These are phyloP conservation scores for Trichonephila inaurata DNA, from an alignment of 1,140 invertebrate genomes.

Conservation along the genomic window DNA sequence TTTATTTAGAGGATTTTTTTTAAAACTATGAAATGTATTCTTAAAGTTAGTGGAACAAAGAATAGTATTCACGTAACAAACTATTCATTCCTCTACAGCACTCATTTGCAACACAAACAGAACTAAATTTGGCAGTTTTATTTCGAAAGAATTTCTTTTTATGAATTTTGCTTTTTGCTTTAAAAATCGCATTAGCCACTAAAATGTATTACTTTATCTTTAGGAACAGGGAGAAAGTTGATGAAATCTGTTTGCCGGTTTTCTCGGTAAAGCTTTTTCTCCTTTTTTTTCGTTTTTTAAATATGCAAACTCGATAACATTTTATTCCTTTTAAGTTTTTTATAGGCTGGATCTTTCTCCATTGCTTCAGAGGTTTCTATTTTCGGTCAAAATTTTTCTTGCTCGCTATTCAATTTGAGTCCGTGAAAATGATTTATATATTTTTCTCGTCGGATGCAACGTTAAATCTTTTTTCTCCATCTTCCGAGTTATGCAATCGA, in stretches of 20 bases:
- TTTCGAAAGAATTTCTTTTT: neutral
- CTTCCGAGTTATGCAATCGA: neutral
- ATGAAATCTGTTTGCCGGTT: neutral
- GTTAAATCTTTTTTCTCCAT: neutral
- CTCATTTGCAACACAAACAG: neutral
- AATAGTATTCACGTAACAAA: too few relatives aligned
- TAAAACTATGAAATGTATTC: too few relatives aligned
- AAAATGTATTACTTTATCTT: neutral
- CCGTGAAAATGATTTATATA: slow-evolving; percentile 11
- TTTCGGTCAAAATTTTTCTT: neutral
- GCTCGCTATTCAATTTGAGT: neutral
- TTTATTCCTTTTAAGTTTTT: slow-evolving; percentile 6
- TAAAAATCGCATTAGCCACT: neutral
- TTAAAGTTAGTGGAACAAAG: too few relatives aligned
- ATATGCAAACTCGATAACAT: neutral
- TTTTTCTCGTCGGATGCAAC: neutral
- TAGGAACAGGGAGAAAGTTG: neutral
- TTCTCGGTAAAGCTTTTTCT: neutral
- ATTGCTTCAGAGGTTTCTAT: neutral
- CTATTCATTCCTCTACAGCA: neutral
- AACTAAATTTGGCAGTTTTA: neutral
- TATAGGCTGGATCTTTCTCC: neutral
- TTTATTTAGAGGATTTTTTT: too few relatives aligned
- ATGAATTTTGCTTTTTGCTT: neutral
- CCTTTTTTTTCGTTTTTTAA: neutral